A percentile compares a stretch with the other conserved stretches of the same genome.
phyloP scores from a whole-genome alignment of 2,797 vertebrate species.

The Perodicticus potto region DNA sequence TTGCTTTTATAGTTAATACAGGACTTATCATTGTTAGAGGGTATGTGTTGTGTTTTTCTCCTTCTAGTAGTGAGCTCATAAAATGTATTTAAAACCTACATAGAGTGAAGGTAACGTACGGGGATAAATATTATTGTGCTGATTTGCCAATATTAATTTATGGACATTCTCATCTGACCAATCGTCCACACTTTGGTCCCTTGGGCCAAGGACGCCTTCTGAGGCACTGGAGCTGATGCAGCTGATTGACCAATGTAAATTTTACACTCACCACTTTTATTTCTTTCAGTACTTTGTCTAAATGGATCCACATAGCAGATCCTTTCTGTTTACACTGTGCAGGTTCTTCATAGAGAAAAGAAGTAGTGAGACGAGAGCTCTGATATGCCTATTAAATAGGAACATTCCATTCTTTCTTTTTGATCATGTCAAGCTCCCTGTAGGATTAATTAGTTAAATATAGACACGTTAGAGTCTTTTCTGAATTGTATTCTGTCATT shows the following conservation, averaged over 20 bases:
- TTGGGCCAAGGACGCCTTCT: neutral
- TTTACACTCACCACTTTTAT: neutral
- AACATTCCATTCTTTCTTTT: conserved; percentile 33
- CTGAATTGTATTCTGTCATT: conserved; percentile 62
- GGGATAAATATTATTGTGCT: neutral
- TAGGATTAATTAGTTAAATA: conserved; percentile 73
- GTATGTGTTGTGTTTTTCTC: neutral
- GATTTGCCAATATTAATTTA: neutral
- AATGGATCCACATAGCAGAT: neutral
- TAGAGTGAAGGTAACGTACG: neutral
- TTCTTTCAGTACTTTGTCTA: neutral
- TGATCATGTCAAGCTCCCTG: conserved; percentile 58
- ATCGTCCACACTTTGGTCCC: neutral
- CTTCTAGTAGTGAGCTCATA: neutral
- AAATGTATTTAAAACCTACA: neutral
- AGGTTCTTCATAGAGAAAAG: neutral
- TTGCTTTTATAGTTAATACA: neutral
- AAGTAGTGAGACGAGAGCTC: neutral
- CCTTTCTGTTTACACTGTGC: neutral
- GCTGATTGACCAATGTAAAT: neutral
- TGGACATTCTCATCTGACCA: neutral
- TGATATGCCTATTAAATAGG: conserved; percentile 45
- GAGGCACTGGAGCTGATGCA: neutral
- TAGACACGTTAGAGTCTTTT: conserved; percentile 59
- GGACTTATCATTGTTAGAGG: neutral